Base-by-base conservation (phyloP, 1,140 invertebrate species). In the Heterodera schachtii region DNA sequence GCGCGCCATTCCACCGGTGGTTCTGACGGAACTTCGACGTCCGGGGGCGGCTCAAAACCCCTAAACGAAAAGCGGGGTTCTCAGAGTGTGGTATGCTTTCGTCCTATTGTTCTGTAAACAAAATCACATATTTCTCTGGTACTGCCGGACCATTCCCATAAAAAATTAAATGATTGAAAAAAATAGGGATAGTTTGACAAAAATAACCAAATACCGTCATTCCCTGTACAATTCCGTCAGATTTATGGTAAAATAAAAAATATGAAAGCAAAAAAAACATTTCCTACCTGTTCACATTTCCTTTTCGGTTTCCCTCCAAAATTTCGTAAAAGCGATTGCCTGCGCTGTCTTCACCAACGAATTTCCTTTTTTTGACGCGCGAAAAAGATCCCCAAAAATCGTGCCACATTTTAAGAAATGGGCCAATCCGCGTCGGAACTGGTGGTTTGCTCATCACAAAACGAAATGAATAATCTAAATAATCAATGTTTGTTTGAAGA, bases 241-340 rank as follows among this genome's bases (percentile, higher is more conserved):
- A 31, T 31, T 31, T 31, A 31, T 31, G 31, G 31, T 31, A 31
- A 31, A 31, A 31, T 31, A 31, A 31, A 31, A 31, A 31, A 31
- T 31, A 31, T 31, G 31, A 31, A 31, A 31, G 31, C 31, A 31
- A 31, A 31, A 31, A 52, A 52, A 52, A 6, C 5, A 64, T 16
- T 19, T 64, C 44, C 43, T 21, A 76, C 75, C 75, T 76, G 2
- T 41, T 43, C 13, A 76, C 75, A 76, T 76, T 76, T 41, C 75
- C 75, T 57, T 41, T 19, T 64, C 75, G 57, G 4, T 66, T 41
- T 7, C 57, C 57, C 75, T 52, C 43, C 6, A 66, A 16, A 57
- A 43, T 21, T 76, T 76, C 75, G 19, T 76, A 76, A n/a, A 44
- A 76, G 41, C 44, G 57, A 76, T 76, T 76, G 41, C 75, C 75